Conservation (phyloP, 2,888 invertebrate species). For the Tachina grossa region DNA sequence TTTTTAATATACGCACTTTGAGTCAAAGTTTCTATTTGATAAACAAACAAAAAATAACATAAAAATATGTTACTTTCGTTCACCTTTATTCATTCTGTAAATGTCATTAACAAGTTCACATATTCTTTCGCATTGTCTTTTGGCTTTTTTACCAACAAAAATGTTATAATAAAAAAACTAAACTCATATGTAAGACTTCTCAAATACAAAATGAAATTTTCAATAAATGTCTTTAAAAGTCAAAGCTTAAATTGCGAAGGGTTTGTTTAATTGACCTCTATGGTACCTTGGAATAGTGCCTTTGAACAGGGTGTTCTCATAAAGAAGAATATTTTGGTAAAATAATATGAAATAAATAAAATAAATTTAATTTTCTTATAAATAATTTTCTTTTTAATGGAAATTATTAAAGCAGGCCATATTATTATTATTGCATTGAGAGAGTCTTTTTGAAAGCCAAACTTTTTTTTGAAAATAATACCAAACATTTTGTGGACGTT, state of each 20-base stretch:
- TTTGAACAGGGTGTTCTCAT: not conserved
- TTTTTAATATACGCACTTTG: no score
- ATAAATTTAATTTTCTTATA: no score
- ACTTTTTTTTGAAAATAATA: not conserved
- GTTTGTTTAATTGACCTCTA: conserved; percentile 43
- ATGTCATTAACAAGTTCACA: conserved; percentile 35
- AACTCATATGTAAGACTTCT: conserved; percentile 42
- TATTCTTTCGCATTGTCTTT: not conserved
- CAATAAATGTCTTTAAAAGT: conserved; percentile 31
- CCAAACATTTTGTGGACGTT: not conserved
- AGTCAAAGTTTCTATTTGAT: no score
- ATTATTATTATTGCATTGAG: no score
- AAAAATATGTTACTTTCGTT: no score
- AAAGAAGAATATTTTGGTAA: not conserved
- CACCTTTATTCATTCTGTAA: not conserved
- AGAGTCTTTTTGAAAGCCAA: not conserved
- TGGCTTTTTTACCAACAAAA: not conserved
- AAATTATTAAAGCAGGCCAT: no score
- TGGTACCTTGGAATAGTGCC: not conserved
- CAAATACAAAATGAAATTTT: conserved; percentile 11
- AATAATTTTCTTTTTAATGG: no score
- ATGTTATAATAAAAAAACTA: not conserved
- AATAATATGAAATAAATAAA: no score
- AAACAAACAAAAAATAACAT: no score
- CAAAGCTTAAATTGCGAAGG: conserved; percentile 27